These are phyloP conservation scores for Caenorhabditis sp. DNA, from an alignment of 2,888 invertebrate species.

Conservation along the genomic window DNA sequence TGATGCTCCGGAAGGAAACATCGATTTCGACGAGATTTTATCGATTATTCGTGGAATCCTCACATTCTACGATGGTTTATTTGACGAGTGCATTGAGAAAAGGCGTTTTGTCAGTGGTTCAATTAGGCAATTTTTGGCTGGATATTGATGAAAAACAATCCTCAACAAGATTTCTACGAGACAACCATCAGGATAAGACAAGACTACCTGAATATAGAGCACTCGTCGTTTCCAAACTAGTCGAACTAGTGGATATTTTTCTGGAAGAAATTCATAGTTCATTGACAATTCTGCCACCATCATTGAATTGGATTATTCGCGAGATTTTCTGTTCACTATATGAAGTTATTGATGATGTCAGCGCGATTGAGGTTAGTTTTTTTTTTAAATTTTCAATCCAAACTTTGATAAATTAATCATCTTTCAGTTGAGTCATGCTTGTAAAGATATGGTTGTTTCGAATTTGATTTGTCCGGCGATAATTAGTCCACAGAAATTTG, in stretches of 20 bases:
- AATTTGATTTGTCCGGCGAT: slow-evolving; percentile 95
- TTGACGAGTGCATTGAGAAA: slow-evolving; percentile 34
- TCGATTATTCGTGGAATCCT: slow-evolving; percentile 85
- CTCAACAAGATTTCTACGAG: slow-evolving; percentile 1
- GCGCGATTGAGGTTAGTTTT: slow-evolving; percentile 10
- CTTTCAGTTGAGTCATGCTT: slow-evolving; percentile 75
- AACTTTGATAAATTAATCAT: slow-evolving; percentile 18
- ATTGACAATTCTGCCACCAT: slow-evolving; percentile 30
- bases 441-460: slow-evolving; percentile 90
- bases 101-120: slow-evolving; percentile 24
- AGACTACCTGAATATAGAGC: slow-evolving; percentile 31
- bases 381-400: too few relatives aligned
- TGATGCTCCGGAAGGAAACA: slow-evolving; percentile 83
- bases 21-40: slow-evolving; percentile 88
- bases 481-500: slow-evolving; percentile 88
- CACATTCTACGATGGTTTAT: slow-evolving; percentile 82
- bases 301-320: slow-evolving; percentile 35
- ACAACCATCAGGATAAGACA: slow-evolving; percentile 14
- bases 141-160: slow-evolving; percentile 33
- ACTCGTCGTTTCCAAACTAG: slow-evolving; percentile 31
- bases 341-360: slow-evolving; percentile 18
- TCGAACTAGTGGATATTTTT: slow-evolving; percentile 34
- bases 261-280: slow-evolving; percentile 24
- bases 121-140: slow-evolving; percentile 33
- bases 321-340: slow-evolving; percentile 18